phyloP scores from a whole-genome alignment of 2,113 vertebrate species.

The Okapia johnstoni region DNA sequence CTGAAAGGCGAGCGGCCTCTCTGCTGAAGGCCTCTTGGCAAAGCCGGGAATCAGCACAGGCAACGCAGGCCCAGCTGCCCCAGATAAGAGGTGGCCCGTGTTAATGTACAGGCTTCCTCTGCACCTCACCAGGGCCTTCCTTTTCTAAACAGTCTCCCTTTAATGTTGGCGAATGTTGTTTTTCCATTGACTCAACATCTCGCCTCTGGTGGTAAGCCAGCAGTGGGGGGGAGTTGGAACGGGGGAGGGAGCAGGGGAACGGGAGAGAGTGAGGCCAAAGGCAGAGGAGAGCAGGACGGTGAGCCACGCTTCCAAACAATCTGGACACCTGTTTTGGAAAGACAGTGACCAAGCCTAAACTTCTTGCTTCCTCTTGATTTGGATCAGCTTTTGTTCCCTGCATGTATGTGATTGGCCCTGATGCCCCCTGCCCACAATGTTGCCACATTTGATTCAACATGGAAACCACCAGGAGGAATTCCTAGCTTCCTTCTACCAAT shows the following conservation, averaged over 20 bases:
- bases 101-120: constrained; percentile 95
- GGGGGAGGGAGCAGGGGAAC: constrained; percentile 63
- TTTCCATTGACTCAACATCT: constrained; percentile 93
- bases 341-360: constrained; percentile 72
- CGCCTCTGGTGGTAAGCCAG: constrained; percentile 82
- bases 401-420: neutral
- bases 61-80: constrained; percentile 88
- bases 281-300: neutral
- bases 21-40: constrained; percentile 83
- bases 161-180: constrained; percentile 92
- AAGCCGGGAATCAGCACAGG: constrained; percentile 80
- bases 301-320: constrained; percentile 70
- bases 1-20: constrained; percentile 77
- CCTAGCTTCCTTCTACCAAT: constrained; percentile 72
- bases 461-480: constrained; percentile 39
- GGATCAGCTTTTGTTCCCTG: constrained; percentile 37
- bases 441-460: no score
- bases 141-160: constrained; percentile 95
- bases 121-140: constrained; percentile 94
- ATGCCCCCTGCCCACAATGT: neutral
- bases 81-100: constrained; percentile 95
- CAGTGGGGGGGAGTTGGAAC: constrained; percentile 32
- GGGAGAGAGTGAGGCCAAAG: constrained; percentile 43
- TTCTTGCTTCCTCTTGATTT: constrained; percentile 71
- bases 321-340: constrained; percentile 87